Conservation (phyloP, 2,113 vertebrate species). For the Gyps fulvus region DNA sequence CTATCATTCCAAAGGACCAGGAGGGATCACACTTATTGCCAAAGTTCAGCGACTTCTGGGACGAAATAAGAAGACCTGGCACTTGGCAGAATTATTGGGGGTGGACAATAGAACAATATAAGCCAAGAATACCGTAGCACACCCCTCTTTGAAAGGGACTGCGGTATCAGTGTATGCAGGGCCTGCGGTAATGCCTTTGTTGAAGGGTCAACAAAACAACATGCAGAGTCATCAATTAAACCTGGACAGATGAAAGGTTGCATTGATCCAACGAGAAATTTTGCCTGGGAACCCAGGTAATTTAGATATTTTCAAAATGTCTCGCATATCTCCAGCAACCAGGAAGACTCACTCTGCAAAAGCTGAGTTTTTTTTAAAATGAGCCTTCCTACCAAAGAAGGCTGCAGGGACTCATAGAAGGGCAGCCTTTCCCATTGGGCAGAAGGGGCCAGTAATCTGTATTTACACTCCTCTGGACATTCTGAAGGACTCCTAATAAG, state of each 20-base stretch:
- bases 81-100: not conserved
- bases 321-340: not conserved
- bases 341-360: not conserved
- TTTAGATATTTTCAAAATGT: not conserved
- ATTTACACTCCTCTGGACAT: not conserved
- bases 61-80: not conserved
- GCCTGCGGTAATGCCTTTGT: not conserved
- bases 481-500: not conserved
- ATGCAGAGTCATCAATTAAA: conserved; percentile 27
- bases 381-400: not conserved
- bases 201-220: conserved; percentile 44
- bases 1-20: not conserved
- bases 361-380: not conserved
- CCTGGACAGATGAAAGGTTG: conserved; percentile 27
- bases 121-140: not conserved
- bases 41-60: not conserved
- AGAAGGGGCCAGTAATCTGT: not conserved
- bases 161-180: not conserved
- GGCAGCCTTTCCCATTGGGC: not conserved
- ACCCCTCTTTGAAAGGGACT: conserved; percentile 2
- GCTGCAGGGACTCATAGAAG: not conserved
- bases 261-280: not conserved
- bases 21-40: not conserved
- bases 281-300: conserved; percentile 10
- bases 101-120: not conserved